Evolutionary conservation across 2,113 vertebrate genomes (phyloP), one percentile per base, ranked within the genome.

Genomic region (Ictidomys tridecemlineatus): DNA sequence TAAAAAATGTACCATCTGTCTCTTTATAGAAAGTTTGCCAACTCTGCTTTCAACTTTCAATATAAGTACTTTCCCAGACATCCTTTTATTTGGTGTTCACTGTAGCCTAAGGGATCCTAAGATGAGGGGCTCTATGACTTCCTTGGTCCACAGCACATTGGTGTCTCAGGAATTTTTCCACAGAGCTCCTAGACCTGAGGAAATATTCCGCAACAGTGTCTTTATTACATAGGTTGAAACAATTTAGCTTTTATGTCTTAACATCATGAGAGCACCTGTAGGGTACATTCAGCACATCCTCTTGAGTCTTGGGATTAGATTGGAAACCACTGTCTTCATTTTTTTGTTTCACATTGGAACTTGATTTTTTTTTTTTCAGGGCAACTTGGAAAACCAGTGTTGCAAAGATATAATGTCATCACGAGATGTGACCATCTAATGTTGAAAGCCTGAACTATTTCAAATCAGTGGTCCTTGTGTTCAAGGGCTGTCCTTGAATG

Each of bases 381-480:
- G 14, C 30, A 78, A 17, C n/a, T 72, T 63, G 32, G 10, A 32
- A 77, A 69, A n/a, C n/a, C 37, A 39, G 32, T 20, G 8, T 74
- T 67, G 61, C n/a, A 39, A 56, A 34, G n/a, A 17, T 30, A 39
- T 1, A 34, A 16, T 20, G 2, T 48, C 67, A 30, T 28, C 9
- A 20, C 17, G 74, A 30, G 67, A 45, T 58, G 45, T 6, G n/a
- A 42, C 14, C 18, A 67, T 26, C 34, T 17, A 0, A 9, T 14
- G 4, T 39, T 5, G 18, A n/a, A 72, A 34, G 4, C 17, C n/a
- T 39, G 73, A 61, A 37, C 20, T 37, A 3, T 30, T 74, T 67
- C 80, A 48, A 48, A 9, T 34, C 20, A n/a, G 48, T 39, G 32
- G 2, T 45, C 39, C 7, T 12, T 1, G 0, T 0, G 0, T 74